These are phyloP conservation scores for Drosophila jambulina DNA, from an alignment of 1,140 invertebrate species.

Conservation along the genomic window DNA sequence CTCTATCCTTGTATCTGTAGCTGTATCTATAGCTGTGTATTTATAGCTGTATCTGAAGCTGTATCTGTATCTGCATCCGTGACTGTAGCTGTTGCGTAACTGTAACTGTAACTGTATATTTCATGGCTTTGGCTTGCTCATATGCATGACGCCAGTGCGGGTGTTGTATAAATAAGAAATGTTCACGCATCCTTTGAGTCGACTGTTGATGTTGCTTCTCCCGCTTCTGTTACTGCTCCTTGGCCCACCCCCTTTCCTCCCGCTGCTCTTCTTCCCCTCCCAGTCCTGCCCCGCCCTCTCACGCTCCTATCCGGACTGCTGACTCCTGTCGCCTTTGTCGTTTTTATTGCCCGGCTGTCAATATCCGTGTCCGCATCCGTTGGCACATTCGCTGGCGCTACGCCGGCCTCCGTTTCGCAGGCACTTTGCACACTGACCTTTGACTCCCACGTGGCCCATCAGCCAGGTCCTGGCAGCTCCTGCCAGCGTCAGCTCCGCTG, in stretches of 20 bases:
- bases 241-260: neutral
- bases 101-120: constrained; percentile 11
- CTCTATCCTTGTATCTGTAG: neutral
- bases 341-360: constrained; percentile 45
- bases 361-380: constrained; percentile 42
- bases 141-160: constrained; percentile 10
- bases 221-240: neutral
- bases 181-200: constrained; percentile 42
- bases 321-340: constrained; percentile 27
- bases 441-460: constrained; percentile 41
- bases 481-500: neutral
- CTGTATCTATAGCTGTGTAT: neutral
- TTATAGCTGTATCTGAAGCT: neutral
- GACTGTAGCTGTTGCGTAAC: neutral
- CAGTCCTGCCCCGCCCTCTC: too few relatives aligned
- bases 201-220: constrained; percentile 19
- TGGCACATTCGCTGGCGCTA: constrained; percentile 17
- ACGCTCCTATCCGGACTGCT: neutral
- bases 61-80: neutral
- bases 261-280: neutral
- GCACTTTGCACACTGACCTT: constrained; percentile 35
- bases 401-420: constrained; percentile 22
- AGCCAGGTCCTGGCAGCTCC: constrained; percentile 21
- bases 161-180: constrained; percentile 51
- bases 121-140: constrained; percentile 5